Conservation (phyloP, 2,797 vertebrate genomes). For the Sebastolobus altivelis region DNA sequence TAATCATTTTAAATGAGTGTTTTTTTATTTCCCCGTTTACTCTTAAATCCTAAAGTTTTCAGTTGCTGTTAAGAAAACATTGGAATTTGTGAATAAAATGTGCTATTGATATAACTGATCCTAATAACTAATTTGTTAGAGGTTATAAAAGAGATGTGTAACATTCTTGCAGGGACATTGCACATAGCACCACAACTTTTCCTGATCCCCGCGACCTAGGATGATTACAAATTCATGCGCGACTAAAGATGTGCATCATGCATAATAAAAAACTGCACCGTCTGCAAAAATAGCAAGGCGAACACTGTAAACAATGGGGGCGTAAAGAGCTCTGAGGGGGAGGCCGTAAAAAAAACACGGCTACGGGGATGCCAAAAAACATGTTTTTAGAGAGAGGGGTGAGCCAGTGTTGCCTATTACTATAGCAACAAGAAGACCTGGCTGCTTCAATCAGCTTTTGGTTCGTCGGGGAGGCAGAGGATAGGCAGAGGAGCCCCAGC, state of each 20-base stretch:
- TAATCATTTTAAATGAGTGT: background rate
- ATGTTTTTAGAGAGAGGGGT: constrained; percentile 67
- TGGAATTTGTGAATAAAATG: background rate
- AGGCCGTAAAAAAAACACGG: constrained; percentile 58
- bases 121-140: constrained; percentile 9
- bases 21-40: background rate
- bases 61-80: background rate
- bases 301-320: constrained; percentile 74
- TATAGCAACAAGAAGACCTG: constrained; percentile 86
- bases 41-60: background rate
- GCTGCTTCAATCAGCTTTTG: constrained; percentile 80
- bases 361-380: constrained; percentile 74
- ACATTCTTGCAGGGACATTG: constrained; percentile 42
- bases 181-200: constrained; percentile 36
- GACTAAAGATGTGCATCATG: constrained; percentile 66
- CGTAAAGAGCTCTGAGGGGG: constrained; percentile 60
- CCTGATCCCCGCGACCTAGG: constrained; percentile 46
- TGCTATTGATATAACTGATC: background rate
- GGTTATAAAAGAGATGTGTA: constrained; percentile 14
- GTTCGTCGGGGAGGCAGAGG: constrained; percentile 62
- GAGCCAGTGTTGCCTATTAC: constrained; percentile 81
- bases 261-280: constrained; percentile 70
- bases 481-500: constrained; percentile 68
- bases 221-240: constrained; percentile 64
- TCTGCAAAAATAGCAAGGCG: constrained; percentile 68